These are phyloP conservation scores for Reticulitermes speratus DNA, from an alignment of 1,140 invertebrate species.

Conservation along the genomic window DNA sequence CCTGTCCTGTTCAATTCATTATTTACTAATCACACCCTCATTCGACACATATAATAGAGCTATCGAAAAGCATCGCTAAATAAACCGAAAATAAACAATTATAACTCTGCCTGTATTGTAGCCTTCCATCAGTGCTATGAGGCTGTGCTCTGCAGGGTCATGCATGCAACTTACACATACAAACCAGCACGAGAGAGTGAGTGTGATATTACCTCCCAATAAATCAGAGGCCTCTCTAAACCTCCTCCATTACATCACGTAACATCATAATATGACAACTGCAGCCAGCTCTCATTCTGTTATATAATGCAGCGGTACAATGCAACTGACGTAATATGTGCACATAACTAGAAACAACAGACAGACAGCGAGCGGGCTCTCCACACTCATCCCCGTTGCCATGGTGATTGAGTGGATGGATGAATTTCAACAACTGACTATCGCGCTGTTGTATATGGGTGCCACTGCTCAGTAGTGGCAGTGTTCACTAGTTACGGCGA, in stretches of 20 bases:
- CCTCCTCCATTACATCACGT: slow-evolving; percentile 2
- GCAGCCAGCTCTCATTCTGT: neutral
- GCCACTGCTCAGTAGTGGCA: neutral
- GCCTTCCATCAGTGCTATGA: too few relatives aligned
- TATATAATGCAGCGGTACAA: neutral
- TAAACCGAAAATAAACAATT: too few relatives aligned
- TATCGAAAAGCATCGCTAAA: too few relatives aligned
- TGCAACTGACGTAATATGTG: neutral
- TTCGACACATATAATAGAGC: too few relatives aligned
- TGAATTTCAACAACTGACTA: slow-evolving; percentile 7
- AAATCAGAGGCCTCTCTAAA: neutral
- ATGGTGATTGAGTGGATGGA: slow-evolving; percentile 14
- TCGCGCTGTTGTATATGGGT: neutral
- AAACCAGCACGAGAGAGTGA: neutral
- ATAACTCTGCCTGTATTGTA: too few relatives aligned
- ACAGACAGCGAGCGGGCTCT: neutral
- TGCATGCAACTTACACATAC: neutral
- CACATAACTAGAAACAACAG: slow-evolving; percentile 11
- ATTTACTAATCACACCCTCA: too few relatives aligned
- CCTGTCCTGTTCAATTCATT: too few relatives aligned
- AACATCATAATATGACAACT: slow-evolving; percentile 13
- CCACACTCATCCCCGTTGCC: neutral
- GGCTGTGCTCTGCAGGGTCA: too few relatives aligned
- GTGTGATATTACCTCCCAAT: neutral
- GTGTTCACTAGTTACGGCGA: neutral